Conservation (phyloP, 2,113 vertebrate genomes). For the Cyprinodon brontotheroides region DNA sequence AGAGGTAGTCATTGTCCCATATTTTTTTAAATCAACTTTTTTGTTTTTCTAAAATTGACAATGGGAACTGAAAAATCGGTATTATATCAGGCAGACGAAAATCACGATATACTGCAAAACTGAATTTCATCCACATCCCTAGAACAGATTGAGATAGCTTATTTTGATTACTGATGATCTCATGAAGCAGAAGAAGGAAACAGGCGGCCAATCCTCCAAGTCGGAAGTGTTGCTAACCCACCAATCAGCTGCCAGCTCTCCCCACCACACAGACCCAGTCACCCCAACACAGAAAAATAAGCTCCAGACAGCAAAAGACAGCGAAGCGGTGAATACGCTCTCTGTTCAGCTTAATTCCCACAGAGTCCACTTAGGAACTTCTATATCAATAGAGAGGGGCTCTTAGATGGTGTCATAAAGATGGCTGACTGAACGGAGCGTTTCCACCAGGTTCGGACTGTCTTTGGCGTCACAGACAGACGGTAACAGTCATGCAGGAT, state of each 20-base stretch:
- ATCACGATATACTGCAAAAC: too few species aligned
- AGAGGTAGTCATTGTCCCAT: too few species aligned
- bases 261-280: neutral
- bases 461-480: slow-evolving; percentile 27
- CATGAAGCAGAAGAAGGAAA: neutral
- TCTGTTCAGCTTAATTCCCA: neutral
- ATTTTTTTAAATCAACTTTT: too few species aligned
- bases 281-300: neutral
- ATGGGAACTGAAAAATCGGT: too few species aligned
- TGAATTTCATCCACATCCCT: too few species aligned
- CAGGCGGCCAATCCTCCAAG: neutral
- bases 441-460: slow-evolving; percentile 29
- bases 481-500: slow-evolving; percentile 60
- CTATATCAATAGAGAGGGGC: too few species aligned
- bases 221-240: neutral
- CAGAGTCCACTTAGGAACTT: too few species aligned
- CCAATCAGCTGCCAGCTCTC: slow-evolving; percentile 2
- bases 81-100: too few species aligned
- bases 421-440: neutral
- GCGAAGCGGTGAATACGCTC: slow-evolving; percentile 20
- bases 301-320: slow-evolving; percentile 32
- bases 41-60: too few species aligned
- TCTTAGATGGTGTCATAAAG: too few species aligned
- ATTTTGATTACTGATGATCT: neutral
- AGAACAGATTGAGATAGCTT: too few species aligned